Evolutionary conservation across 2,888 invertebrate species (phyloP).

Genomic region (Drosophila sordidula): DNA sequence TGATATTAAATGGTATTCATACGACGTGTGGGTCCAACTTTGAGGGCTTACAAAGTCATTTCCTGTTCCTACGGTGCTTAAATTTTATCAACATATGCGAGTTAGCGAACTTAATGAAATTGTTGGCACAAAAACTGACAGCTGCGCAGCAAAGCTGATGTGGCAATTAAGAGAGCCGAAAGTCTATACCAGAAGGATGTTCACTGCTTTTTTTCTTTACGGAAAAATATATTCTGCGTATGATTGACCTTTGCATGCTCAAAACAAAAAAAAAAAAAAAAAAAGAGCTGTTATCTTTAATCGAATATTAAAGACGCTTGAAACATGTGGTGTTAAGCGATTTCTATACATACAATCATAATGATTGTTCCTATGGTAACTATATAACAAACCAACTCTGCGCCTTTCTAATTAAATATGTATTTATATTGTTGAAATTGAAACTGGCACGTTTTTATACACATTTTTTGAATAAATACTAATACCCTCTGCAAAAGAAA

Average conservation of each 20-base stretch:
- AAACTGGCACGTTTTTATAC: no score
- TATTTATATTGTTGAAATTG: no score
- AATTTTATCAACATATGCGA: slow-evolving; percentile 48
- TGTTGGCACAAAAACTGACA: slow-evolving; percentile 25
- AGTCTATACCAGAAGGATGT: neutral
- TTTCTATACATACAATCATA: no score
- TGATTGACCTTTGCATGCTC: neutral
- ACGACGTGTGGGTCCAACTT: slow-evolving; percentile 44
- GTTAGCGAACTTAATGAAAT: slow-evolving; percentile 38
- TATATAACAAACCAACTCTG: no score
- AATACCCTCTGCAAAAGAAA: neutral
- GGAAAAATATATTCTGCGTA: neutral
- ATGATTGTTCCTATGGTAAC: neutral
- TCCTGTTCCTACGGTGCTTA: slow-evolving; percentile 45
- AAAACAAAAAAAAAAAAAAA: neutral
- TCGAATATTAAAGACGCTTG: neutral
- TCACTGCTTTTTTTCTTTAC: neutral
- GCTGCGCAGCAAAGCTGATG: slow-evolving; percentile 18
- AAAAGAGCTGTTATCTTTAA: neutral
- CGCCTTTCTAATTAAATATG: no score
- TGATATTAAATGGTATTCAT: slow-evolving; percentile 67
- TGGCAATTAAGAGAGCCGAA: slow-evolving; percentile 29
- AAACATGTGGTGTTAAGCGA: neutral
- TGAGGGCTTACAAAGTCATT: slow-evolving; percentile 46
- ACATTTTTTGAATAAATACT: neutral